These are phyloP conservation scores for Xyrauchen texanus DNA, from an alignment of 2,113 vertebrate genomes.

Conservation along the genomic window DNA sequence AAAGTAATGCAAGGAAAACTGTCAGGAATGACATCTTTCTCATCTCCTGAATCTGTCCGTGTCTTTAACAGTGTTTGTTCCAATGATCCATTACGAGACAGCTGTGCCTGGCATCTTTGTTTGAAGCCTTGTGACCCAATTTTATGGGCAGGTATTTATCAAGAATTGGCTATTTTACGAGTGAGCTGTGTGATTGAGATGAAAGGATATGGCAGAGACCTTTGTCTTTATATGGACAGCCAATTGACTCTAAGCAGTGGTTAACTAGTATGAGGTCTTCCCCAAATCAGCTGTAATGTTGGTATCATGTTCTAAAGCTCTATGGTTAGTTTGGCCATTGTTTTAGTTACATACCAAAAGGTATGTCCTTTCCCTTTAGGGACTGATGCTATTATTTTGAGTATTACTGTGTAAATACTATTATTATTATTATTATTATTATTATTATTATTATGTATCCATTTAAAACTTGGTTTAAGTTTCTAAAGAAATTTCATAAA, in stretches of 20 bases:
- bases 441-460: not conserved
- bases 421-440: not conserved
- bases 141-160: conserved; percentile 41
- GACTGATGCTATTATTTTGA: no score
- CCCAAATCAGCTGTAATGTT: not conserved
- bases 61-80: not conserved
- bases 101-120: not conserved
- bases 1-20: no score
- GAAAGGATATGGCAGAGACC: not conserved
- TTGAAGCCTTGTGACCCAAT: conserved; percentile 14
- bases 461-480: not conserved
- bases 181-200: conserved; percentile 3
- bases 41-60: not conserved
- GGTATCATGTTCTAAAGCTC: not conserved
- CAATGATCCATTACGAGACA: not conserved
- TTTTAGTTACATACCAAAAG: not conserved
- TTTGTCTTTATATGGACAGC: conserved; percentile 13
- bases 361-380: no score
- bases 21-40: not conserved
- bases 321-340: not conserved
- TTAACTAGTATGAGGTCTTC: not conserved
- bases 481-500: conserved; percentile 3
- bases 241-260: not conserved
- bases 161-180: not conserved
- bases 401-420: not conserved